phyloP scores from a whole-genome alignment of 2,797 vertebrate species.

The Apogon talboti region DNA sequence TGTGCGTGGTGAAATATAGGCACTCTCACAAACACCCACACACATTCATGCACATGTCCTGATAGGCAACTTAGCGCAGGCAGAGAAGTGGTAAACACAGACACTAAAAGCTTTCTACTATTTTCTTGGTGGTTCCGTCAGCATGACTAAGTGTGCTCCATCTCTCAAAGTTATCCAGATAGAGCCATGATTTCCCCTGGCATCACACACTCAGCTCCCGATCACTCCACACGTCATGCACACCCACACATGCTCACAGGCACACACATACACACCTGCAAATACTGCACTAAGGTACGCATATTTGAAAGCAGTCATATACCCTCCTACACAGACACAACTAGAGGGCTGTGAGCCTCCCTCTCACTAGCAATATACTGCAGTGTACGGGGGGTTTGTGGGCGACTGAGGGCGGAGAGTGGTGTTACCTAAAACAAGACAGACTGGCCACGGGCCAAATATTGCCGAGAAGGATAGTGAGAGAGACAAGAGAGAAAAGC shows the following conservation, averaged over 20 bases:
- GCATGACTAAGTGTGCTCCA: conserved; percentile 64
- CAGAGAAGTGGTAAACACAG: conserved; percentile 21
- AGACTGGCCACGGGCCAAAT: conserved; percentile 46
- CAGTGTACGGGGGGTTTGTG: conserved; percentile 37
- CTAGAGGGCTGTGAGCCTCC: conserved; percentile 35
- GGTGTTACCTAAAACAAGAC: conserved; percentile 60
- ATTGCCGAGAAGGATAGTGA: conserved; percentile 14
- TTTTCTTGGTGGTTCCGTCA: conserved; percentile 52
- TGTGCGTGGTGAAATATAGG: conserved; percentile 7
- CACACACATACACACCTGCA: conserved; percentile 43
- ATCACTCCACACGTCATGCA: conserved; percentile 53
- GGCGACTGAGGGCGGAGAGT: conserved; percentile 37
- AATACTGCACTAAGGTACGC: conserved; percentile 34
- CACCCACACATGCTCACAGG: conserved; percentile 5
- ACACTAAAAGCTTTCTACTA: conserved; percentile 68
- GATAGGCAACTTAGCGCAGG: conserved; percentile 15
- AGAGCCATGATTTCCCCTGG: conserved; percentile 61
- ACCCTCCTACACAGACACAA: conserved; percentile 50
- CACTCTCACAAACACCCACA: conserved; percentile 7
- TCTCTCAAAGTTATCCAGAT: conserved; percentile 56
- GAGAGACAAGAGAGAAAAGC: conserved; percentile 19
- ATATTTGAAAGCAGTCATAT: conserved; percentile 42
- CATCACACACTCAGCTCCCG: conserved; percentile 49
- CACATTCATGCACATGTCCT: conserved; percentile 8
- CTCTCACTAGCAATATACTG: conserved; percentile 31